These are phyloP conservation scores for Drosophila bifasciata DNA, from an alignment of 1,140 invertebrate genomes.

Conservation along the genomic window DNA sequence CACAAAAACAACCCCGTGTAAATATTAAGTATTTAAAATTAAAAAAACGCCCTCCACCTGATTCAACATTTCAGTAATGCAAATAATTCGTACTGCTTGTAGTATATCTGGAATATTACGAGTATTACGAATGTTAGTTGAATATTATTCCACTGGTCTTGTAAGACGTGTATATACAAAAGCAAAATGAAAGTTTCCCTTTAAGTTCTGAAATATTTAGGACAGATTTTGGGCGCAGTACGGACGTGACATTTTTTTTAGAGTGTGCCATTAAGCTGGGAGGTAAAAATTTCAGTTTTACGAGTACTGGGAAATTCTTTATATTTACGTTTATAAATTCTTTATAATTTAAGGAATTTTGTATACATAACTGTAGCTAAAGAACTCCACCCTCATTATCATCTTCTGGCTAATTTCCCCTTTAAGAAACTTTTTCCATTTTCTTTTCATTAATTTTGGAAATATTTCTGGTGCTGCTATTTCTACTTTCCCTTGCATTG, in stretches of 20 bases:
- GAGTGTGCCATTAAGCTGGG: background rate
- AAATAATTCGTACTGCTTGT: conserved; percentile 5
- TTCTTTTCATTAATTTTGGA: background rate
- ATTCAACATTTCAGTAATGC: conserved; percentile 34
- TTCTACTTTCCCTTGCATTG: conserved; percentile 5
- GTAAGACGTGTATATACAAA: conserved; percentile 15
- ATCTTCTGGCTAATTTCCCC: background rate
- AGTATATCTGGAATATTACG: background rate
- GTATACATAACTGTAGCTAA: too few species aligned
- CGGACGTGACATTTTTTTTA: conserved; percentile 28
- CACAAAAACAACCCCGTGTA: conserved; percentile 4
- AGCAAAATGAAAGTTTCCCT: conserved; percentile 9
- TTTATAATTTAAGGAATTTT: background rate
- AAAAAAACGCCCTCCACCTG: conserved; percentile 30
- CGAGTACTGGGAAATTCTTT: background rate
- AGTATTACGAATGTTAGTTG: background rate
- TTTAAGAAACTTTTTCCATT: background rate
- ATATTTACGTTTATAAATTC: background rate
- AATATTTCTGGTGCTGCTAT: background rate
- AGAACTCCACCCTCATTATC: too few species aligned
- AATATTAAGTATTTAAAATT: conserved; percentile 14
- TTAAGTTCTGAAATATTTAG: conserved; percentile 24
- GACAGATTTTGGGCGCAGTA: conserved; percentile 8
- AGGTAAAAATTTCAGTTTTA: background rate
- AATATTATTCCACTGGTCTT: background rate